phyloP scores from a whole-genome alignment of 2,113 vertebrate species.

The Corythornis vintsioides region DNA sequence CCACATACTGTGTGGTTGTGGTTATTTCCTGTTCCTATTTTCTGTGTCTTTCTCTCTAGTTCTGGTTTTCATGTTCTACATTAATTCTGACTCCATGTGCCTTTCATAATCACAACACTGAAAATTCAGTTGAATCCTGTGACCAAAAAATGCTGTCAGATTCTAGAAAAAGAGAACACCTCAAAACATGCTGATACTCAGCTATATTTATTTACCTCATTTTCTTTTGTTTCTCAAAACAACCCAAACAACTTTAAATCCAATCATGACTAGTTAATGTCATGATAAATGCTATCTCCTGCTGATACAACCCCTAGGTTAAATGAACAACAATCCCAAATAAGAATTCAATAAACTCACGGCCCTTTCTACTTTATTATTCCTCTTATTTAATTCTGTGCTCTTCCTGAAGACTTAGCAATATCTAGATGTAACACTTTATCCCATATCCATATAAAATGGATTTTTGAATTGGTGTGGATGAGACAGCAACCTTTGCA shows the following conservation, averaged over 20 bases:
- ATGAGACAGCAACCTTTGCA: not conserved
- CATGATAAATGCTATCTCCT: not conserved
- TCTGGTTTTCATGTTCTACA: not conserved
- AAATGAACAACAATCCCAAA: not conserved
- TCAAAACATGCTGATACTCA: not conserved
- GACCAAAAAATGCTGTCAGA: not conserved
- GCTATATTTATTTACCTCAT: not conserved
- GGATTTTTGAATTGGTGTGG: not conserved
- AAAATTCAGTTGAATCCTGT: not conserved
- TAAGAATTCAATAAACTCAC: not conserved
- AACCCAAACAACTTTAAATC: not conserved
- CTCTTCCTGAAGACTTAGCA: not conserved
- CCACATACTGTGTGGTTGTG: not conserved
- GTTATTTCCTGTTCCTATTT: slow-evolving; percentile 5
- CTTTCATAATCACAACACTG: not conserved
- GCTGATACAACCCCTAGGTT: not conserved
- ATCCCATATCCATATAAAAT: not conserved
- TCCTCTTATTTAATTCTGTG: not conserved
- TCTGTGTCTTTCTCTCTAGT: not conserved
- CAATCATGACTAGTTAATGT: not conserved
- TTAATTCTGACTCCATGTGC: not conserved
- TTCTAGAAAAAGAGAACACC: not conserved
- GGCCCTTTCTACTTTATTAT: not conserved
- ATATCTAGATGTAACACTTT: not conserved
- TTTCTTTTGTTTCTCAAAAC: not conserved